Percentiles rank a stretch among this genome's conserved stretches.
These are phyloP conservation scores for Eupeodes luniger DNA, from an alignment of 2,888 invertebrate genomes.

Conservation along the genomic window DNA sequence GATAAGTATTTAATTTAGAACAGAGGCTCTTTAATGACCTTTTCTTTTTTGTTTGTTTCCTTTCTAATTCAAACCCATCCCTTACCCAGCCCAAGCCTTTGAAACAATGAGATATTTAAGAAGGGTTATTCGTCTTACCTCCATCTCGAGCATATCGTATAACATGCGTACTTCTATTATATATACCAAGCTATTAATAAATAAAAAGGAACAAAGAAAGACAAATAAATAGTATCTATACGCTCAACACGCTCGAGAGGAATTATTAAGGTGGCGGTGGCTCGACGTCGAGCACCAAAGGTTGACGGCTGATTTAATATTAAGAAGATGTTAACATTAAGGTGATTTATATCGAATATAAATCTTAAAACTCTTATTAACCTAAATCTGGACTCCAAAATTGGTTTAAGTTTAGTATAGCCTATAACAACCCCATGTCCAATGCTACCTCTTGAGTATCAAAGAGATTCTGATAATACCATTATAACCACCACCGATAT, in stretches of 20 bases:
- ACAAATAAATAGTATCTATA: neutral
- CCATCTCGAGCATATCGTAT: neutral
- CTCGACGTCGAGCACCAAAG: neutral
- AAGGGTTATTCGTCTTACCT: neutral
- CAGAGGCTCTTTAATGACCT: conserved; percentile 52
- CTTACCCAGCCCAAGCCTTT: neutral
- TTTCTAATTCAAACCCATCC: neutral
- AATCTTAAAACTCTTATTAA: neutral
- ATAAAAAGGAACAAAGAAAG: conserved; percentile 27
- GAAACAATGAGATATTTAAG: conserved; percentile 10
- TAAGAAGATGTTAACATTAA: conserved; percentile 24
- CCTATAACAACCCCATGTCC: neutral
- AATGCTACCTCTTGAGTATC: no score
- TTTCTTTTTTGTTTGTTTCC: neutral
- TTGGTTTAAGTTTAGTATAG: neutral
- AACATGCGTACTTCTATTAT: neutral
- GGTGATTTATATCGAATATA: conserved; percentile 3
- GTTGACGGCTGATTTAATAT: conserved; percentile 3
- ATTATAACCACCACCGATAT: no score
- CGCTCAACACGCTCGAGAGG: neutral
- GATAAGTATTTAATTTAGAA: conserved; percentile 64
- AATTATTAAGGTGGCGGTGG: neutral
- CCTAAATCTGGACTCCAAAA: neutral
- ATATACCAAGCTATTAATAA: conserved; percentile 11
- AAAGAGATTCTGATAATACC: no score